Conservation (phyloP, 2,888 invertebrate species). For the Eremobia ochroleuca region DNA sequence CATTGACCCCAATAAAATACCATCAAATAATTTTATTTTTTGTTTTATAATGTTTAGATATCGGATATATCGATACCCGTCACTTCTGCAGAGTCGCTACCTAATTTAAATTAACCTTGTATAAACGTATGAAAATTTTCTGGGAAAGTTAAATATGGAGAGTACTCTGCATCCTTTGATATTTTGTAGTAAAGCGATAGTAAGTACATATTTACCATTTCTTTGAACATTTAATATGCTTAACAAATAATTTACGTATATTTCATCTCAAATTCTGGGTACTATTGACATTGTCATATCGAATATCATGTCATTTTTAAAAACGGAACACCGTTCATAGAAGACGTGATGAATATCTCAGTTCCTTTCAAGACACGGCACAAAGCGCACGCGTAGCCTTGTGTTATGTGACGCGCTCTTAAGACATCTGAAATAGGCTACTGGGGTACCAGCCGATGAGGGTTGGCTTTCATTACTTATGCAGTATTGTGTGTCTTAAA, state of each 20-base stretch:
- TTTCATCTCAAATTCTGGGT: neutral
- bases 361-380: constrained; percentile 48
- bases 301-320: constrained; percentile 32
- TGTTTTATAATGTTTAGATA: too few species aligned
- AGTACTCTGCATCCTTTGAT: neutral
- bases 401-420: constrained; percentile 39
- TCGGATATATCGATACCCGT: too few species aligned
- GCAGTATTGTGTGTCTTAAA: constrained; percentile 35
- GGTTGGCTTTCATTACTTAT: constrained; percentile 49
- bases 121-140: neutral
- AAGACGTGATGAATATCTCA: constrained; percentile 50
- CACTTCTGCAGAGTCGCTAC: too few species aligned
- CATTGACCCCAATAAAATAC: too few species aligned
- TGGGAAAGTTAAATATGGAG: neutral
- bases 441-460: constrained; percentile 55
- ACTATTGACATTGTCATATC: constrained; percentile 17
- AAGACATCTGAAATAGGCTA: constrained; percentile 57
- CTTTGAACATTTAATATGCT: neutral
- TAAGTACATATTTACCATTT: neutral
- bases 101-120: too few species aligned
- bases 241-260: neutral
- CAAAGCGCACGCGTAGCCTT: constrained; percentile 56
- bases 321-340: constrained; percentile 34
- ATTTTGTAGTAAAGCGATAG: neutral
- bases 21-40: too few species aligned